Base-by-base conservation (phyloP, 2,113 vertebrate species). In the Ptilorrhoa leucosticta region DNA sequence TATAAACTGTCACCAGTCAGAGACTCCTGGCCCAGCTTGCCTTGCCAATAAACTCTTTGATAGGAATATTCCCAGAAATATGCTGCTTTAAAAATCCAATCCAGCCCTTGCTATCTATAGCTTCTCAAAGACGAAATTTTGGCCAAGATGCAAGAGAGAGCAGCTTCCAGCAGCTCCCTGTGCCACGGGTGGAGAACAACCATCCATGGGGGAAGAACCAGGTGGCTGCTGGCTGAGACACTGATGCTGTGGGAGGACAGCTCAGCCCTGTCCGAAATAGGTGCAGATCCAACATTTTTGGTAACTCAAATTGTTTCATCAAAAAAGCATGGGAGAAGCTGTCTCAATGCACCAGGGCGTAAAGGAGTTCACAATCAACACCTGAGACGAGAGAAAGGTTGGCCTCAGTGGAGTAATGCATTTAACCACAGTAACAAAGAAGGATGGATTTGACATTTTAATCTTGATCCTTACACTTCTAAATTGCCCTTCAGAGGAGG, bases 41-140 rank as follows among this genome's bases (percentile, higher is more conserved):
- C 56, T 84, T 93, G 94, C 88, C 90, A 87, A 73, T 53, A 73
- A 57, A 33, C 53, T 82, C 33, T 61, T 70, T 87, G 72, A 89
- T 50, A 47, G 70, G 94, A 92, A 82, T 68, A 82, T 82, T 93
- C 94, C 82, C 94, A 87, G 90, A 94, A 94, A 93, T 90, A 84
- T 5, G 51, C 53, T 39, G 82, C 70, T 93, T 90, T 87, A 82
- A 95, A 70, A 78, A 75, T 39, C 82, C 28, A 6, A 47, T 66
- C 88, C 85, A 92, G 78, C 78, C 73, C 64, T 92, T 66, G 61
- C 82, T 85, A 85, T 45, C 82, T 85, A 63, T n/a, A 78, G 54
- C 73, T 75, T 63, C 88, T 87, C 78, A 66, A 87, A 14, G 77
- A 73, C 0, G 1, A 48, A 37, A 17, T 57, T 57, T 44, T 78